phyloP scores from a whole-genome alignment of 2,797 vertebrate genomes.

The Sebastiscus albofasciatus region DNA sequence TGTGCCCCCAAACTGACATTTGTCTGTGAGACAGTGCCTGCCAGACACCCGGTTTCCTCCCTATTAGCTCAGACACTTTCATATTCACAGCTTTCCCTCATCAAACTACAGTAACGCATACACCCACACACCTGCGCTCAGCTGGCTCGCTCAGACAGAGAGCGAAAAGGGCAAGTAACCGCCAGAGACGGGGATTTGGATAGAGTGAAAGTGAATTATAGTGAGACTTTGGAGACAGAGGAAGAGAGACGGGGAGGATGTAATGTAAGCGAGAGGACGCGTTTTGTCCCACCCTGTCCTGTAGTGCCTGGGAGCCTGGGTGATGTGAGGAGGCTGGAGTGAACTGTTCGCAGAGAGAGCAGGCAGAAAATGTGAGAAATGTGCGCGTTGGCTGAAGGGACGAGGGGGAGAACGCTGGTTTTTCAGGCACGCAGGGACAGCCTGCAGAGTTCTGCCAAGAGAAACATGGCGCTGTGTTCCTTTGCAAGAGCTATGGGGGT shows the following conservation, averaged over 20 bases:
- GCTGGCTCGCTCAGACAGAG: constrained; percentile 47
- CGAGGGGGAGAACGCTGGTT: constrained; percentile 78
- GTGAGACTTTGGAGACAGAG: constrained; percentile 52
- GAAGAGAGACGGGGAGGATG: constrained; percentile 61
- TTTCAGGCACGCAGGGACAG: constrained; percentile 85
- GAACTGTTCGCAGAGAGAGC: constrained; percentile 74
- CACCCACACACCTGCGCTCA: constrained; percentile 64
- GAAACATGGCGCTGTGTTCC: constrained; percentile 82
- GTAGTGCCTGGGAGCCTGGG: constrained; percentile 62
- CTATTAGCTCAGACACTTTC: constrained; percentile 66
- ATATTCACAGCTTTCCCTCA: constrained; percentile 59
- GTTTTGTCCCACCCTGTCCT: constrained; percentile 74
- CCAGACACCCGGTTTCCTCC: constrained; percentile 69
- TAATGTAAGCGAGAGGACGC: constrained; percentile 69
- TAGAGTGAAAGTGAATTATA: constrained; percentile 61
- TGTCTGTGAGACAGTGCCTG: constrained; percentile 42
- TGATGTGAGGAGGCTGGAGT: constrained; percentile 67
- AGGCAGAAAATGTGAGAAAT: constrained; percentile 87
- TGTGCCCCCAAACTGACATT: constrained; percentile 59
- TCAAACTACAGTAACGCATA: constrained; percentile 54
- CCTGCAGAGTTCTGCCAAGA: constrained; percentile 86
- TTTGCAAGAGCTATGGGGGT: constrained; percentile 75
- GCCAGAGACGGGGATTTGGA: constrained; percentile 65
- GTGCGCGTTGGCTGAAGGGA: constrained; percentile 79
- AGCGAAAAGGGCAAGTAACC: constrained; percentile 65